Conservation (phyloP, 2,888 invertebrate species). For the Agonopterix subpropinquella region DNA sequence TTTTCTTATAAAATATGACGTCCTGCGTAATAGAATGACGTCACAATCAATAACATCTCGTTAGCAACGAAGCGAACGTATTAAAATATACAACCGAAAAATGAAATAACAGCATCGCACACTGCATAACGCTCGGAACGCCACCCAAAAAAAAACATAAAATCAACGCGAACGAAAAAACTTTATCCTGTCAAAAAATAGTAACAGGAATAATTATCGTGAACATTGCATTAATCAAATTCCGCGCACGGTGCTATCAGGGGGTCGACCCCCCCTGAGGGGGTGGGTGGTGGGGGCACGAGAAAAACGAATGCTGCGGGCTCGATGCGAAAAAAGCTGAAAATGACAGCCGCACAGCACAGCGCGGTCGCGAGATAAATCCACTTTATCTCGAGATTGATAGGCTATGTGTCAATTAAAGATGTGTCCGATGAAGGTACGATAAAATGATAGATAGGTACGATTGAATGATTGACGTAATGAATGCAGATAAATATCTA, state of each 20-base stretch:
- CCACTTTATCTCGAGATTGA: conserved; percentile 2
- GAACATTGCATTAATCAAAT: conserved; percentile 76
- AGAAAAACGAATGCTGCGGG: conserved; percentile 67
- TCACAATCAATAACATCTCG: too few relatives aligned
- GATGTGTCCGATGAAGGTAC: background rate
- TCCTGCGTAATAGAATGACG: too few relatives aligned
- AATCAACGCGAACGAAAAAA: conserved; percentile 51
- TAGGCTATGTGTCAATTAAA: conserved; percentile 3
- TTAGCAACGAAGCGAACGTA: too few relatives aligned
- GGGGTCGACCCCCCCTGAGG: conserved; percentile 23
- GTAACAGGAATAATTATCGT: conserved; percentile 74
- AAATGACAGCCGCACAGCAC: conserved; percentile 36
- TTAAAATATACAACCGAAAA: too few relatives aligned
- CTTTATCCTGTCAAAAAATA: conserved; percentile 68
- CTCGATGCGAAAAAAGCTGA: conserved; percentile 68
- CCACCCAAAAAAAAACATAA: conserved; percentile 19
- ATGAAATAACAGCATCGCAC: too few relatives aligned
- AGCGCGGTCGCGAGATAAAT: conserved; percentile 24
- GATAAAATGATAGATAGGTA: background rate
- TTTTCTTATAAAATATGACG: too few relatives aligned
- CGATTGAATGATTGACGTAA: conserved; percentile 5
- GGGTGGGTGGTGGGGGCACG: conserved; percentile 25
- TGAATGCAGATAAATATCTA: conserved; percentile 9
- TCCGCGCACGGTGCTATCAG: conserved; percentile 70
- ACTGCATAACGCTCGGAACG: background rate